A percentile compares a stretch with the other conserved stretches of the same genome.
Evolutionary conservation across 2,113 vertebrate species (phyloP).

Genomic region (Psittacus erithacus): DNA sequence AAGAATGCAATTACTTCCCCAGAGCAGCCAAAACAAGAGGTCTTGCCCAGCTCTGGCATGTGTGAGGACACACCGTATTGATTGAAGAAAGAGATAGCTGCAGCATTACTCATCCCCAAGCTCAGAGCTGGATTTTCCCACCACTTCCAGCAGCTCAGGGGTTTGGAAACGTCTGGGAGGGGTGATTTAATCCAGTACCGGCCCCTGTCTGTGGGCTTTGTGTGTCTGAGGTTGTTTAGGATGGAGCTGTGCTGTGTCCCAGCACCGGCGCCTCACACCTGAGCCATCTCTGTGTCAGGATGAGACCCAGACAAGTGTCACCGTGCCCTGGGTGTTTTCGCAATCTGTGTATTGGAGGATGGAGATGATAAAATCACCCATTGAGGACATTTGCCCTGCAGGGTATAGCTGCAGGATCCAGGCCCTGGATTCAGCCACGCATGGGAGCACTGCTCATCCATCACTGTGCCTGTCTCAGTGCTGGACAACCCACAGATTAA

Average conservation of each 20-base stretch:
- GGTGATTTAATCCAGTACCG: background rate
- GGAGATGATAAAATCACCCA: accelerated
- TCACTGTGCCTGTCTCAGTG: accelerated
- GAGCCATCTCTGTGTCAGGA: background rate
- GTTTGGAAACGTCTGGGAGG: background rate
- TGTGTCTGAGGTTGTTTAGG: background rate
- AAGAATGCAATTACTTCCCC: slow-evolving; percentile 60
- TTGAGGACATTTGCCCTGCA: accelerated
- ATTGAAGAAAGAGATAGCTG: slow-evolving; percentile 22
- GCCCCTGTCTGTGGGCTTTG: background rate
- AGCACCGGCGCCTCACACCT: background rate
- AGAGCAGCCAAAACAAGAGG: slow-evolving; percentile 52
- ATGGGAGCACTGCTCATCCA: accelerated
- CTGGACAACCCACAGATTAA: accelerated
- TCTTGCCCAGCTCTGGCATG: slow-evolving; percentile 12
- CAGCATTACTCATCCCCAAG: slow-evolving; percentile 7
- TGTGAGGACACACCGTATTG: slow-evolving; percentile 8
- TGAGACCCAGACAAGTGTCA: background rate
- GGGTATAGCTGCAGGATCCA: background rate
- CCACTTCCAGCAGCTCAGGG: background rate
- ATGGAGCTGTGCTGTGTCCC: background rate
- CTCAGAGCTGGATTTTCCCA: slow-evolving; percentile 55
- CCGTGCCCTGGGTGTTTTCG: background rate
- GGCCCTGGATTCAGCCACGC: accelerated
- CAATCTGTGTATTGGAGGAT: accelerated